A percentile compares a stretch with the other conserved stretches of the same genome.
Conservation (phyloP, 2,888 invertebrate genomes). For the Tyria jacobaeae region DNA sequence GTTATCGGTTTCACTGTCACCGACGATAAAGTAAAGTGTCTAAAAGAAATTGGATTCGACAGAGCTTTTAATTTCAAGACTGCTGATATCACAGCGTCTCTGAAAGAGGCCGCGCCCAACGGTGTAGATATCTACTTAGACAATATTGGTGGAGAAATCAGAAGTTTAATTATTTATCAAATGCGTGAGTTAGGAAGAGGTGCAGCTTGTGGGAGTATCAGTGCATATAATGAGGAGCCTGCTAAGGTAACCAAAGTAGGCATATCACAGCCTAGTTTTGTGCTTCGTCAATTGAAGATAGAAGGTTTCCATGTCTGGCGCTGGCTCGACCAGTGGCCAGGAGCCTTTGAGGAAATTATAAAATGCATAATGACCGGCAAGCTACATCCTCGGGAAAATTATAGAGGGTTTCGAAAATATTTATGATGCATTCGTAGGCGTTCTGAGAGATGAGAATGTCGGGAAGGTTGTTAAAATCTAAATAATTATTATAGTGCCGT, state of each 20-base stretch:
- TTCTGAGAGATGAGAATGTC: constrained; percentile 85
- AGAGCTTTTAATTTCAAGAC: constrained; percentile 90
- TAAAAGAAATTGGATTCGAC: constrained; percentile 88
- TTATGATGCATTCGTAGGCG: constrained; percentile 87
- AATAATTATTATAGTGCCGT: constrained; percentile 38
- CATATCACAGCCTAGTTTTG: constrained; percentile 84
- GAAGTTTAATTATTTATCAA: constrained; percentile 83
- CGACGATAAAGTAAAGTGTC: constrained; percentile 68
- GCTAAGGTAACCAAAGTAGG: constrained; percentile 61
- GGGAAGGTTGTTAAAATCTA: constrained; percentile 27
- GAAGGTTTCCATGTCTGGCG: constrained; percentile 86
- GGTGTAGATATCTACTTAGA: constrained; percentile 92
- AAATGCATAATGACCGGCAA: constrained; percentile 88
- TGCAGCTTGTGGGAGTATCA: constrained; percentile 79
- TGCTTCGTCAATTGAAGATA: constrained; percentile 87
- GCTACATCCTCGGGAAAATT: constrained; percentile 88
- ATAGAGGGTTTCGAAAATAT: constrained; percentile 89
- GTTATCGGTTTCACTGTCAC: constrained; percentile 90
- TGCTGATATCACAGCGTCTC: constrained; percentile 73
- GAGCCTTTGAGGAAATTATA: constrained; percentile 85
- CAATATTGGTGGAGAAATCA: constrained; percentile 90
- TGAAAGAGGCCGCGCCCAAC: constrained; percentile 82
- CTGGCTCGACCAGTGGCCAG: constrained; percentile 83
- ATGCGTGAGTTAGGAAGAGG: constrained; percentile 88
- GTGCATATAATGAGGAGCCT: constrained; percentile 65